Percentiles rank a stretch among this genome's conserved stretches.
Conservation (phyloP, 1,140 invertebrate species). For the Drosophila neocordata region DNA sequence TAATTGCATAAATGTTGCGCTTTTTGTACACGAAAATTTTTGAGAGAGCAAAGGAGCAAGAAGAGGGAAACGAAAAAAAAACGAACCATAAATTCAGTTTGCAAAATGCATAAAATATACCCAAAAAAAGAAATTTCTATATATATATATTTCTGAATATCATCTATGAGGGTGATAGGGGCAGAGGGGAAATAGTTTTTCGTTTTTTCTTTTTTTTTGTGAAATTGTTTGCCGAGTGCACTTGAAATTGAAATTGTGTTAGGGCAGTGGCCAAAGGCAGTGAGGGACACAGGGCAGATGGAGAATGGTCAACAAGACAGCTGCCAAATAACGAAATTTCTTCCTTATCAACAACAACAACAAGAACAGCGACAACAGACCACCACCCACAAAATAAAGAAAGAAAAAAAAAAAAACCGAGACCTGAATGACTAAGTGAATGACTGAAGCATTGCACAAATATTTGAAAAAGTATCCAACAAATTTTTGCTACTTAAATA, state of each 20-base stretch:
- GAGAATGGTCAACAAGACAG: slow-evolving; percentile 51
- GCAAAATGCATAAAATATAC: slow-evolving; percentile 45
- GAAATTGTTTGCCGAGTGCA: slow-evolving; percentile 71
- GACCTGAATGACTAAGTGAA: slow-evolving; percentile 47
- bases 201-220: slow-evolving; percentile 42
- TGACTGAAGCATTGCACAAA: slow-evolving; percentile 73
- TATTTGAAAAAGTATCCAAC: slow-evolving; percentile 77
- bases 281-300: not conserved
- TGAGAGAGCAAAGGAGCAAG: slow-evolving; percentile 23
- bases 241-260: slow-evolving; percentile 76
- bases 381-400: slow-evolving; percentile 19
- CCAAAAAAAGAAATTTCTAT: slow-evolving; percentile 12
- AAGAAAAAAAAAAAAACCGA: slow-evolving; percentile 29
- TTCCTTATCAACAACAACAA: slow-evolving; percentile 55
- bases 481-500: slow-evolving; percentile 79
- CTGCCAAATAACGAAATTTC: slow-evolving; percentile 67
- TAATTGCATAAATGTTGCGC: slow-evolving; percentile 80
- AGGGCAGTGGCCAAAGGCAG: slow-evolving; percentile 6
- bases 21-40: slow-evolving; percentile 71
- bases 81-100: slow-evolving; percentile 68
- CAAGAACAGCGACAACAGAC: not conserved
- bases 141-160: slow-evolving; percentile 31
- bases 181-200: slow-evolving; percentile 30
- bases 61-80: not conserved
- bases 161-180: slow-evolving; percentile 28